These are phyloP conservation scores for Pelvicachromis taeniatus DNA, from an alignment of 2,113 vertebrate genomes.

Conservation along the genomic window DNA sequence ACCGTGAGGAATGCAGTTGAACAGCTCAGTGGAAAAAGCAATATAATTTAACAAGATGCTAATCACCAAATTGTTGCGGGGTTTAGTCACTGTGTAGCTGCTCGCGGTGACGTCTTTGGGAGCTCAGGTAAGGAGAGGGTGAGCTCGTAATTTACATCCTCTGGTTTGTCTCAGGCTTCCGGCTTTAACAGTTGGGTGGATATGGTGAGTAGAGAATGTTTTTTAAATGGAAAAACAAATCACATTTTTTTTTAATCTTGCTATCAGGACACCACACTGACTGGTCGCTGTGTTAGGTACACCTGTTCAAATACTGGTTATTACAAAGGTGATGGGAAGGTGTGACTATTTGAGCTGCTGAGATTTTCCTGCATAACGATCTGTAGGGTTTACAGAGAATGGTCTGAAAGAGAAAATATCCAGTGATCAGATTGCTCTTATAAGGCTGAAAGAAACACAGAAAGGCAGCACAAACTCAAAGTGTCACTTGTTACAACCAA, in stretches of 20 bases:
- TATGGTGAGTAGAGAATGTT: not conserved
- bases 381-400: not conserved
- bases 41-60: conserved; percentile 76
- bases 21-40: conserved; percentile 76
- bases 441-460: not conserved
- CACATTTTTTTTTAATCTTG: not conserved
- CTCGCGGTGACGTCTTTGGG: not conserved
- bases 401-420: not conserved
- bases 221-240: not conserved
- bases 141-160: not conserved
- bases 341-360: not conserved
- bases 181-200: not conserved
- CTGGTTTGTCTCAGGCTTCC: not conserved
- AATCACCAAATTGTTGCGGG: conserved; percentile 65
- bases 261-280: not conserved
- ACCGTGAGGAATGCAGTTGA: conserved; percentile 71
- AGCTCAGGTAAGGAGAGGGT: conserved; percentile 2
- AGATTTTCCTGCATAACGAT: not conserved
- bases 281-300: not conserved
- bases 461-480: not conserved
- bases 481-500: not conserved
- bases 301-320: not conserved
- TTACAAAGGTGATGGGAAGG: not conserved
- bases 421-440: not conserved
- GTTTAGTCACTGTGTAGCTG: conserved; percentile 49